Percentiles rank a stretch among this genome's conserved stretches.
phyloP scores from a whole-genome alignment of 2,113 vertebrate species.

The Engraulis encrasicolus region DNA sequence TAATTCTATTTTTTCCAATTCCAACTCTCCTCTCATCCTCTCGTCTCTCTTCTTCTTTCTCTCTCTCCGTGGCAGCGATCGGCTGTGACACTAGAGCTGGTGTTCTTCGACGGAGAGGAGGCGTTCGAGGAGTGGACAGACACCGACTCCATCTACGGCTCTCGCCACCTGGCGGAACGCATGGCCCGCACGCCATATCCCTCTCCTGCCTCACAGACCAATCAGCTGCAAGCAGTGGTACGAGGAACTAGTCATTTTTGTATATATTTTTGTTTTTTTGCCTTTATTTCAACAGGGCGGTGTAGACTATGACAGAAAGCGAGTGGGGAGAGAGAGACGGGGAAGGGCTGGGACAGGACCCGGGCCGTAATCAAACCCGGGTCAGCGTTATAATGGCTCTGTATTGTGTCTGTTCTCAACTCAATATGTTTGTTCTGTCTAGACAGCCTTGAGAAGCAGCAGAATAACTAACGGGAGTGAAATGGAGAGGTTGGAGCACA shows the following conservation, averaged over 20 bases:
- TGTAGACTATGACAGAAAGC: too few species aligned
- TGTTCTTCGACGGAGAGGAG: conserved; percentile 91
- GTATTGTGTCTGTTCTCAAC: not conserved
- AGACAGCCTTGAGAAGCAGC: too few species aligned
- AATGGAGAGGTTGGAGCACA: too few species aligned
- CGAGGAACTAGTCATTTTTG: too few species aligned
- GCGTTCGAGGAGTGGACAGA: conserved; percentile 84
- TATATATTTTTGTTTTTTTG: too few species aligned
- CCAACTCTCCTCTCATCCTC: too few species aligned
- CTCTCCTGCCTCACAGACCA: conserved; percentile 52
- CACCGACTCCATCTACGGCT: conserved; percentile 87
- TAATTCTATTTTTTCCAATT: too few species aligned
- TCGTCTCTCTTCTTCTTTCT: not conserved
- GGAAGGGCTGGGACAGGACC: too few species aligned
- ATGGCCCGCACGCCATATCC: conserved; percentile 77
- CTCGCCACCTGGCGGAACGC: conserved; percentile 82
- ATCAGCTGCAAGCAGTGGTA: conserved; percentile 82
- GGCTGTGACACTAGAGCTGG: conserved; percentile 82
- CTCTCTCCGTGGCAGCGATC: conserved; percentile 59
- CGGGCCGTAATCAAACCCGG: too few species aligned
- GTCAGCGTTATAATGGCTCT: not conserved
- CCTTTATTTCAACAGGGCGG: too few species aligned
- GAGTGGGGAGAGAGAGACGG: too few species aligned
- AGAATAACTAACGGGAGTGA: too few species aligned
- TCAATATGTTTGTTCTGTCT: not conserved